Conservation (phyloP, 2,797 vertebrate species). For the Semotilus atromaculatus region DNA sequence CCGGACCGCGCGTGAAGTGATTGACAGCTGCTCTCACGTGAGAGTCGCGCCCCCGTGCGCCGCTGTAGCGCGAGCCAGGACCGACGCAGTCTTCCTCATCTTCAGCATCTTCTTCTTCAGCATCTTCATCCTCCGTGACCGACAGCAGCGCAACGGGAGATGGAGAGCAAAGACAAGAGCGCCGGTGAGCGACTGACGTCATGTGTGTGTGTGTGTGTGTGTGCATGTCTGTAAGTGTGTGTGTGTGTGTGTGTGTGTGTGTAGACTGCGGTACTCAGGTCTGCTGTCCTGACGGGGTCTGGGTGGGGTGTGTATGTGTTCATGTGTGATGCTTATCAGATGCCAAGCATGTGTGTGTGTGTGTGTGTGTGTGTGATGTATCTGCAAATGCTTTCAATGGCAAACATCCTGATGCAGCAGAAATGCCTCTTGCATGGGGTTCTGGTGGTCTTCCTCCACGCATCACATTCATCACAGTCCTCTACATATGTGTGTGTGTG, state of each 20-base stretch:
- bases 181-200: slow-evolving; percentile 61
- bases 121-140: slow-evolving; percentile 76
- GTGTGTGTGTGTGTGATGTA: background rate
- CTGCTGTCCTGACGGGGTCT: slow-evolving; percentile 56
- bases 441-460: slow-evolving; percentile 9
- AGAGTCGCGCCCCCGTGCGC: slow-evolving; percentile 61
- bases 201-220: slow-evolving; percentile 56
- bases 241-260: slow-evolving; percentile 57
- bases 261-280: slow-evolving; percentile 74
- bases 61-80: slow-evolving; percentile 71
- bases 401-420: slow-evolving; percentile 63
- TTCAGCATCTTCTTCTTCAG: slow-evolving; percentile 14
- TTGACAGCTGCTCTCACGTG: slow-evolving; percentile 54
- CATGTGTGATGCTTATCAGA: slow-evolving; percentile 22
- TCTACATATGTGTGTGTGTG: background rate
- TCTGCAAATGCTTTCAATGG: slow-evolving; percentile 37
- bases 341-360: background rate
- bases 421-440: slow-evolving; percentile 6
- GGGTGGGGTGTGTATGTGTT: slow-evolving; percentile 46
- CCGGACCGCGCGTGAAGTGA: slow-evolving; percentile 38
- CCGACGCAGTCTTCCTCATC: slow-evolving; percentile 56
- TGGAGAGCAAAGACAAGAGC: slow-evolving; percentile 74
- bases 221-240: slow-evolving; percentile 52
- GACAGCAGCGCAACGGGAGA: slow-evolving; percentile 76
- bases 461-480: slow-evolving; percentile 14